A percentile compares a stretch with the other conserved stretches of the same genome.
phyloP scores from a whole-genome alignment of 2,113 vertebrate genomes.

The Scatophagus argus region DNA sequence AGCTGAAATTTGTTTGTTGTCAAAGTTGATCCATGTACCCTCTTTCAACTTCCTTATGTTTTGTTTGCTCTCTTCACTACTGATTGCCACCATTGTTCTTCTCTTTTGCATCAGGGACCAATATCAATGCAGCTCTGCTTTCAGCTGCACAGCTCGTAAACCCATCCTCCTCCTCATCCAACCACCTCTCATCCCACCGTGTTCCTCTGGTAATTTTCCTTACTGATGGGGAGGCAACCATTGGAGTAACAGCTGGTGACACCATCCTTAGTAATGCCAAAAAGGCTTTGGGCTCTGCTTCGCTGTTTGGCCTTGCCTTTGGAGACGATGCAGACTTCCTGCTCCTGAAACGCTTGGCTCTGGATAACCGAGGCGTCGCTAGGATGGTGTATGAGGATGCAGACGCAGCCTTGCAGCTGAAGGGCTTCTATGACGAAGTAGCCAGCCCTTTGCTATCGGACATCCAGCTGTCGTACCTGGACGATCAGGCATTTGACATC shows the following conservation, averaged over 20 bases:
- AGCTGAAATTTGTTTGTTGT: constrained; percentile 56
- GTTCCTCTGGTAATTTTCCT: constrained; percentile 88
- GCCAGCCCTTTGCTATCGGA: constrained; percentile 88
- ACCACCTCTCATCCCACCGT: constrained; percentile 54
- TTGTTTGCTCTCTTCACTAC: neutral
- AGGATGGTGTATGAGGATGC: constrained; percentile 86
- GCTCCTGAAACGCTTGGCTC: constrained; percentile 82
- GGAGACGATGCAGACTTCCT: constrained; percentile 88
- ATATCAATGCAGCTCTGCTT: constrained; percentile 88
- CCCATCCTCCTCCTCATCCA: constrained; percentile 54
- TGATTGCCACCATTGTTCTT: neutral
- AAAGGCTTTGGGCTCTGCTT: constrained; percentile 79
- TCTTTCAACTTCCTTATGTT: neutral
- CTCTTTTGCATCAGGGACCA: constrained; percentile 83
- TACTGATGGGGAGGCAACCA: constrained; percentile 89
- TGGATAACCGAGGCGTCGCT: constrained; percentile 86
- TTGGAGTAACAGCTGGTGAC: constrained; percentile 79
- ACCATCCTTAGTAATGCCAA: constrained; percentile 84
- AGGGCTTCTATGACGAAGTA: constrained; percentile 88
- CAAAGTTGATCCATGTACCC: neutral
- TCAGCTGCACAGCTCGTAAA: constrained; percentile 86
- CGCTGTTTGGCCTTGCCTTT: constrained; percentile 89
- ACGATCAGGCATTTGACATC: constrained; percentile 81
- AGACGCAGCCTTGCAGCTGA: constrained; percentile 85
- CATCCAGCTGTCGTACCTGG: constrained; percentile 85